A percentile compares a stretch with the other conserved stretches of the same genome.
Conservation (phyloP, 1,140 invertebrate species). For the Cherax quadricarinatus region DNA sequence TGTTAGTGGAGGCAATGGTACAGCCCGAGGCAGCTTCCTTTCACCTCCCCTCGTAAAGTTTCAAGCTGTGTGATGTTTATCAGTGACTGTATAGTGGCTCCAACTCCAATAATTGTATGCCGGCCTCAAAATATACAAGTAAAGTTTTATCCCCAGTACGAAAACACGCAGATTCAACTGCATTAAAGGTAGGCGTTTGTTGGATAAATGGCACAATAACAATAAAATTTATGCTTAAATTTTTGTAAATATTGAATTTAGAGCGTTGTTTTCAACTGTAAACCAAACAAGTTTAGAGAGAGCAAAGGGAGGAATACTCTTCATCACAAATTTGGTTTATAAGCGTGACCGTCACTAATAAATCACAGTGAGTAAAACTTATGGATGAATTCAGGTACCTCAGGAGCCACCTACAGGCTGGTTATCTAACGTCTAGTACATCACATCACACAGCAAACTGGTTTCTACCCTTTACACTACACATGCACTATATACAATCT, state of each 20-base stretch:
- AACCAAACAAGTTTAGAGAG: conserved; percentile 47
- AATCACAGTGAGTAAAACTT: conserved; percentile 5
- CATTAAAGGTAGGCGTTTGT: no score
- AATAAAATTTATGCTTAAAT: no score
- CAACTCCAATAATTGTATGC: background rate
- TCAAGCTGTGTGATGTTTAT: background rate
- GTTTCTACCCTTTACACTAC: conserved; percentile 2
- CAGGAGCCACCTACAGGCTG: conserved; percentile 28
- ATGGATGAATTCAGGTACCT: background rate
- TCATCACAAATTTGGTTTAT: conserved; percentile 32
- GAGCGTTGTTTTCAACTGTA: conserved; percentile 18
- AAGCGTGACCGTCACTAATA: background rate
- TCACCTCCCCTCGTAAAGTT: background rate
- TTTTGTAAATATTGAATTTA: background rate
- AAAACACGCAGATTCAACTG: no score
- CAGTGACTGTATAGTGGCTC: background rate
- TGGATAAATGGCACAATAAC: no score
- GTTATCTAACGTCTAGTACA: background rate
- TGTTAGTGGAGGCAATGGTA: conserved; percentile 19
- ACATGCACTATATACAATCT: conserved; percentile 18
- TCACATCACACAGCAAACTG: background rate
- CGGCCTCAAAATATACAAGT: background rate
- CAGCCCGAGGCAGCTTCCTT: background rate
- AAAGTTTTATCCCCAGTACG: no score
- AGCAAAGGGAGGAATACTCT: conserved; percentile 67